Conservation (phyloP, 2,797 vertebrate species). For the Macroramphosus scolopax region DNA sequence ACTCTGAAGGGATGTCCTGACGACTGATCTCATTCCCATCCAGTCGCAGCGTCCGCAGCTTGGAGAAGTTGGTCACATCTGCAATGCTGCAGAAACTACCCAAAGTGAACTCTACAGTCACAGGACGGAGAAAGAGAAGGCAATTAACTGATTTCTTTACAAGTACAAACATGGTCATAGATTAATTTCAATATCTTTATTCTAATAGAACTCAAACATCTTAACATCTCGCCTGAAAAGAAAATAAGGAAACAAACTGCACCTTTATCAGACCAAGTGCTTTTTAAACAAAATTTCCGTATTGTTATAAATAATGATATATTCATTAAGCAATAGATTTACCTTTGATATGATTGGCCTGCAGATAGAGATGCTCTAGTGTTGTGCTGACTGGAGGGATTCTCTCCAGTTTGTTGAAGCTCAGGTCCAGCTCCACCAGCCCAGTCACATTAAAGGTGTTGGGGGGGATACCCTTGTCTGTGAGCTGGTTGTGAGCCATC, state of each 20-base stretch:
- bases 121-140: slow-evolving; percentile 12
- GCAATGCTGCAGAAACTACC: slow-evolving; percentile 90
- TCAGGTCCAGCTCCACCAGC: slow-evolving; percentile 93
- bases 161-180: neutral
- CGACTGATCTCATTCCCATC: slow-evolving; percentile 88
- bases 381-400: slow-evolving; percentile 89
- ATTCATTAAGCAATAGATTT: neutral
- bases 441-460: slow-evolving; percentile 92
- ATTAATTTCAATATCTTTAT: too few relatives aligned
- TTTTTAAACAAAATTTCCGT: too few relatives aligned
- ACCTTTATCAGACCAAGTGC: too few relatives aligned
- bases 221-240: too few relatives aligned
- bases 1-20: slow-evolving; percentile 84
- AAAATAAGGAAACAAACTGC: too few relatives aligned
- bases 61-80: slow-evolving; percentile 91
- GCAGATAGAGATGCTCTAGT: slow-evolving; percentile 93
- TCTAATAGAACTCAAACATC: too few relatives aligned
- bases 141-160: neutral
- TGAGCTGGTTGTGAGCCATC: slow-evolving; percentile 90
- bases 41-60: slow-evolving; percentile 87
- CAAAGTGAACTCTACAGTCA: slow-evolving; percentile 86
- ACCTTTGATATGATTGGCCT: slow-evolving; percentile 96
- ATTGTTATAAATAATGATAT: too few relatives aligned
- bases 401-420: slow-evolving; percentile 93
- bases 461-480: slow-evolving; percentile 85